Percentiles rank a stretch among this genome's conserved stretches.
Conservation (phyloP, 2,888 invertebrate species). For the Micropterix aruncella region DNA sequence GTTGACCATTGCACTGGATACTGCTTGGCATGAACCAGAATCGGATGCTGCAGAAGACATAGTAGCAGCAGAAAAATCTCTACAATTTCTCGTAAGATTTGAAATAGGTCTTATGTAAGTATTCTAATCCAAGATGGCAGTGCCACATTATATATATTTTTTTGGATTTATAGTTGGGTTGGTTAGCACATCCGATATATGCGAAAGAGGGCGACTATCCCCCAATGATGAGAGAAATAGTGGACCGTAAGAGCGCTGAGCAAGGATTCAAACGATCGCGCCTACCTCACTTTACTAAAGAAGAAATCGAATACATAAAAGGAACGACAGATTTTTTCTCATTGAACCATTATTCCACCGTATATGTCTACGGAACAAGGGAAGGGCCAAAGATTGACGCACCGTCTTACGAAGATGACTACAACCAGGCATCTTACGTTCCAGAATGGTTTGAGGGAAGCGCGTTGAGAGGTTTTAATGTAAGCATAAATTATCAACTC, state of each 20-base stretch:
- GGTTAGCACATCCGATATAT: constrained; percentile 4
- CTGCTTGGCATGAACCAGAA: neutral
- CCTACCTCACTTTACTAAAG: constrained; percentile 1
- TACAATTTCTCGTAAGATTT: neutral
- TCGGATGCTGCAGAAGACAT: neutral
- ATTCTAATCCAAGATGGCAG: too few relatives aligned
- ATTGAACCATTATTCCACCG: constrained; percentile 1
- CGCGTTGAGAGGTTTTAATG: too few relatives aligned
- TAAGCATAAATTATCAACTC: too few relatives aligned
- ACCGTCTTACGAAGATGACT: constrained; percentile 6
- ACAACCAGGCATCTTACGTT: constrained; percentile 5
- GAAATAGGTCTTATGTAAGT: too few relatives aligned
- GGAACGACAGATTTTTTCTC: constrained; percentile 3
- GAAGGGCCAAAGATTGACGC: neutral
- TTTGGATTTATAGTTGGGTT: neutral
- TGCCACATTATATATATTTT: too few relatives aligned
- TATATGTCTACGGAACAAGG: neutral
- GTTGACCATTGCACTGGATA: neutral
- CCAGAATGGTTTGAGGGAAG: too few relatives aligned
- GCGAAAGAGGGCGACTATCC: constrained; percentile 1
- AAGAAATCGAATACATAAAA: neutral
- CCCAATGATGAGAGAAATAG: neutral
- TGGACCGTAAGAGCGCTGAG: constrained; percentile 3
- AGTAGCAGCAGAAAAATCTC: neutral
- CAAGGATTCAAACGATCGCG: constrained; percentile 1